Evolutionary conservation across 2,888 invertebrate genomes (phyloP).

Genomic region (Amitus sp.): DNA sequence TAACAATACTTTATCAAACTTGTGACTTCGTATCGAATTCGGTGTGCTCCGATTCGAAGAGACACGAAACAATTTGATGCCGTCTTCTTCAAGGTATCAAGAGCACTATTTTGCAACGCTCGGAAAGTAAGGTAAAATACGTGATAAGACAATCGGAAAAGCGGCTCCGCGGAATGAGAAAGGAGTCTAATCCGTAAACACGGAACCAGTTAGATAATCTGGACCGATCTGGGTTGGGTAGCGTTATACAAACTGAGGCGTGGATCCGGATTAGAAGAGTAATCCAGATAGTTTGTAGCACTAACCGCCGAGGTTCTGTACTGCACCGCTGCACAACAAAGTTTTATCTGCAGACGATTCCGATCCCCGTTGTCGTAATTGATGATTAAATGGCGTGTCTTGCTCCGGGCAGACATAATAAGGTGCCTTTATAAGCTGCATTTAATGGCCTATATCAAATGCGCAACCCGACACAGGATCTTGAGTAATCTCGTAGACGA

Average conservation of each 20-base stretch:
- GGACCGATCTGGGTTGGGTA: constrained; percentile 16
- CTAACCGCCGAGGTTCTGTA: constrained; percentile 21
- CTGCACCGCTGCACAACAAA: constrained; percentile 26
- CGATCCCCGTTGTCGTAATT: constrained; percentile 24
- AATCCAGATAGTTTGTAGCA: constrained; percentile 29
- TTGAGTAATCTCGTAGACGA: too few relatives aligned
- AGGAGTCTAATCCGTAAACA: constrained; percentile 12
- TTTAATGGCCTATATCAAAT: constrained; percentile 8
- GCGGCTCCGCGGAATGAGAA: constrained; percentile 7
- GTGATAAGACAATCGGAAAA: constrained; percentile 2
- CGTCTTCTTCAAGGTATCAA: too few relatives aligned
- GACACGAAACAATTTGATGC: too few relatives aligned
- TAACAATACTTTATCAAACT: neutral
- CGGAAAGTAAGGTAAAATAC: neutral
- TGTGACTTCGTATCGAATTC: too few relatives aligned
- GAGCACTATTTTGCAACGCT: neutral
- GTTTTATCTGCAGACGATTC: constrained; percentile 29
- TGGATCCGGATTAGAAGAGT: constrained; percentile 17
- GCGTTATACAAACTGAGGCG: constrained; percentile 23
- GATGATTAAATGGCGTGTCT: constrained; percentile 25
- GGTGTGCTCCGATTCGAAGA: too few relatives aligned
- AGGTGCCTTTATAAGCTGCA: constrained; percentile 13
- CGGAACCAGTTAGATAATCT: constrained; percentile 16
- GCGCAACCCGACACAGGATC: constrained; percentile 1
- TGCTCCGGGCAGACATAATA: constrained; percentile 8